A percentile compares a stretch with the other conserved stretches of the same genome.
These are phyloP conservation scores for Cyclura pinguis DNA, from an alignment of 2,797 vertebrate species.

Conservation along the genomic window DNA sequence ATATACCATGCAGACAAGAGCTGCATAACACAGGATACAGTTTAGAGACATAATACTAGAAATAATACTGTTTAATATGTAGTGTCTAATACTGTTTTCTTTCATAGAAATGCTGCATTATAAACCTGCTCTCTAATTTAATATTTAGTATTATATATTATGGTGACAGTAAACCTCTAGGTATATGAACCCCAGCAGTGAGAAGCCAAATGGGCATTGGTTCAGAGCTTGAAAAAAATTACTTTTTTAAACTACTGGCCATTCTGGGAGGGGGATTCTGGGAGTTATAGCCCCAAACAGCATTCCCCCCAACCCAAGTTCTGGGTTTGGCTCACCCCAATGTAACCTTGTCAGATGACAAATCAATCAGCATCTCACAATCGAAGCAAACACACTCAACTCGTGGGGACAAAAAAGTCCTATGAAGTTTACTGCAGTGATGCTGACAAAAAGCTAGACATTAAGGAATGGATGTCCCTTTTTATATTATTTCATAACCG, in stretches of 20 bases:
- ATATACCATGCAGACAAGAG: not conserved
- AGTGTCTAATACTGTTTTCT: not conserved
- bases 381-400: slow-evolving; percentile 54
- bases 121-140: slow-evolving; percentile 52
- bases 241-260: too few relatives aligned
- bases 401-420: slow-evolving; percentile 48
- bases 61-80: not conserved
- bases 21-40: not conserved
- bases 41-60: not conserved
- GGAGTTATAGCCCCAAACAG: too few relatives aligned
- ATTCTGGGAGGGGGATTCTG: too few relatives aligned
- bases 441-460: slow-evolving; percentile 59
- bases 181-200: slow-evolving; percentile 51
- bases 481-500: slow-evolving; percentile 60
- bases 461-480: slow-evolving; percentile 63
- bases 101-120: slow-evolving; percentile 12
- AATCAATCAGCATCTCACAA: slow-evolving; percentile 65
- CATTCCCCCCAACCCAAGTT: too few relatives aligned
- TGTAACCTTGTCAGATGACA: slow-evolving; percentile 67
- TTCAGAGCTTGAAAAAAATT: too few relatives aligned
- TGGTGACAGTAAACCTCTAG: slow-evolving; percentile 60
- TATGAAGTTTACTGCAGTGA: slow-evolving; percentile 52
- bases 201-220: slow-evolving; percentile 46
- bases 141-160: slow-evolving; percentile 49
- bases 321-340: slow-evolving; percentile 58